phyloP scores from a whole-genome alignment of 2,797 vertebrate species.

The Sebastiscus albofasciatus region DNA sequence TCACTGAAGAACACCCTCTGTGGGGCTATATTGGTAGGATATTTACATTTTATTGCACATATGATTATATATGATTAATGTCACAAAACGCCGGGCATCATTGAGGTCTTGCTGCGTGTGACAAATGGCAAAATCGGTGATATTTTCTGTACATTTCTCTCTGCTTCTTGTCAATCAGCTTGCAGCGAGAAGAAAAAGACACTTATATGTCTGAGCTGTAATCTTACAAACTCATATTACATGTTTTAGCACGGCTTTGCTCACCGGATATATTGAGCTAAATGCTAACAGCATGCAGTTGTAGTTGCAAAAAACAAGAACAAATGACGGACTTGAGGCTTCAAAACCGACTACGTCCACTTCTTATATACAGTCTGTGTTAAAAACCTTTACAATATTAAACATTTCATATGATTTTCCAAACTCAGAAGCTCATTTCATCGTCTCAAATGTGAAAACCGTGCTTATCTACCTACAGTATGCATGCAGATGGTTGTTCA shows the following conservation, averaged over 20 bases:
- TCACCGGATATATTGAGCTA: not conserved
- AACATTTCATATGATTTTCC: not conserved
- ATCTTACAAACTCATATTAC: not conserved
- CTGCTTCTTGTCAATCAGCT: not conserved
- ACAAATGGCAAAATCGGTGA: not conserved
- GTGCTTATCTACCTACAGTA: not conserved
- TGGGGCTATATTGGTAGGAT: not conserved
- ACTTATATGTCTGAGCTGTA: not conserved
- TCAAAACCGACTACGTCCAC: not conserved
- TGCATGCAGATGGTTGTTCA: not conserved
- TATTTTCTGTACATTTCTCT: not conserved
- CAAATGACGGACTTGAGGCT: not conserved
- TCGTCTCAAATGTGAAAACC: not conserved
- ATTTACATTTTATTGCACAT: conserved; percentile 2
- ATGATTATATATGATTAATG: not conserved
- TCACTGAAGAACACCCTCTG: not conserved
- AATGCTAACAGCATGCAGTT: not conserved
- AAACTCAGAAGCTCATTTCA: not conserved
- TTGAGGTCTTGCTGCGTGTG: not conserved
- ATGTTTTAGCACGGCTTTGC: not conserved
- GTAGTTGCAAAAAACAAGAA: not conserved
- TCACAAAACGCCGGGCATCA: not conserved
- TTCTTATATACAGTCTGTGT: not conserved
- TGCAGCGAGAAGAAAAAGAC: not conserved
- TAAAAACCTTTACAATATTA: not conserved